Evolutionary conservation across 2,888 invertebrate species (phyloP).

Genomic region (Dilophus febrilis): DNA sequence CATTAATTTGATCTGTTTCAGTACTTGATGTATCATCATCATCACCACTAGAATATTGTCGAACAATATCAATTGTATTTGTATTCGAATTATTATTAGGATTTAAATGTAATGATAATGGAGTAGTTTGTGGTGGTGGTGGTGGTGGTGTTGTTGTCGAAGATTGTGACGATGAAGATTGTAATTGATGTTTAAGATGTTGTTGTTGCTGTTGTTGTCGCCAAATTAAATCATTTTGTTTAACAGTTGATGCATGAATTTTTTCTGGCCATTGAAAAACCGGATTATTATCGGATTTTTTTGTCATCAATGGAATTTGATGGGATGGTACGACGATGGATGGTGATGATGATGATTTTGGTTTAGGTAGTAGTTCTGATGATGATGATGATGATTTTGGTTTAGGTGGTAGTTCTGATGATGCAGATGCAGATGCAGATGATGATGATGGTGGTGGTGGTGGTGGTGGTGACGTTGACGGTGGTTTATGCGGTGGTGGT

Average conservation of each 20-base stretch:
- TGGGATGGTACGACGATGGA: too few relatives aligned
- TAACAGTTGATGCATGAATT: conserved; percentile 28
- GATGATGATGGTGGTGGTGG: conserved; percentile 1
- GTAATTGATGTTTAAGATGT: neutral
- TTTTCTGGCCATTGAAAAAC: conserved; percentile 31
- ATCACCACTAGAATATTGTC: conserved; percentile 21
- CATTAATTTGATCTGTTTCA: conserved; percentile 28
- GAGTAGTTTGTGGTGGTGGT: too few relatives aligned
- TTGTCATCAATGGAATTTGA: too few relatives aligned
- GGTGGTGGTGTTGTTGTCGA: too few relatives aligned
- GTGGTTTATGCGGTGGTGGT: conserved; percentile 8
- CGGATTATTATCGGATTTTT: too few relatives aligned
- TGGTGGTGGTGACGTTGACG: conserved; percentile 1
- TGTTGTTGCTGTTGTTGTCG: conserved; percentile 18
- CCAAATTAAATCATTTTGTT: conserved; percentile 28
- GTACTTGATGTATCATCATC: conserved; percentile 27
- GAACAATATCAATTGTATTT: neutral
- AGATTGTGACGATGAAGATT: neutral
- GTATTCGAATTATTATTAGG: too few relatives aligned
- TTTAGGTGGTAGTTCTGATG: conserved; percentile 8
- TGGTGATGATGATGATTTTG: too few relatives aligned
- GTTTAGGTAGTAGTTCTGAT: too few relatives aligned
- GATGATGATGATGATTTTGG: too few relatives aligned
- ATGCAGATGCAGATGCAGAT: too few relatives aligned
- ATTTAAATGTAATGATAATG: too few relatives aligned